These are phyloP conservation scores for Romanogobio albipinnatus DNA, from an alignment of 2,113 vertebrate genomes.

Conservation along the genomic window DNA sequence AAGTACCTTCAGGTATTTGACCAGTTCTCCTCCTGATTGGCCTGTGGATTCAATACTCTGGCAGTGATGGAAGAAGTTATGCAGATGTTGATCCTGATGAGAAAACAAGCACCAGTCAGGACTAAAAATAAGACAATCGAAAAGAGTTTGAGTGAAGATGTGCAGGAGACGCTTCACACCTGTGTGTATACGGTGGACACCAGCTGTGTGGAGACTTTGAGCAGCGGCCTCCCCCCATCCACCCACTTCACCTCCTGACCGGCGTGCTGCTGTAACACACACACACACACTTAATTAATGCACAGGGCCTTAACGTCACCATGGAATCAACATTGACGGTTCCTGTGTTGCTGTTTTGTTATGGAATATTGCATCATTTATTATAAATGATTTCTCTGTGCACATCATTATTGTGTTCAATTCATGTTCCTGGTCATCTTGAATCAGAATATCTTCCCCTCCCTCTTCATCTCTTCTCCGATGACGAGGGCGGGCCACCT, in stretches of 20 bases:
- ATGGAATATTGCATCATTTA: too few species aligned
- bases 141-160: not conserved
- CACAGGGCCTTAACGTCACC: not conserved
- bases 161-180: slow-evolving; percentile 69
- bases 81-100: slow-evolving; percentile 92
- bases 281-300: not conserved
- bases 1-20: slow-evolving; percentile 96
- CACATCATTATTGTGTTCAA: too few species aligned
- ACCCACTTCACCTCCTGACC: slow-evolving; percentile 97
- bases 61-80: slow-evolving; percentile 98
- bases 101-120: too few species aligned
- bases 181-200: slow-evolving; percentile 97
- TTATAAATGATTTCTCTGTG: too few species aligned
- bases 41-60: slow-evolving; percentile 82
- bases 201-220: slow-evolving; percentile 91
- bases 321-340: too few species aligned
- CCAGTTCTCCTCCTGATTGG: slow-evolving; percentile 86
- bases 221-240: slow-evolving; percentile 90
- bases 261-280: slow-evolving; percentile 80
- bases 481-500: too few species aligned
- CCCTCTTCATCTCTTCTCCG: too few species aligned
- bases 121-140: too few species aligned
- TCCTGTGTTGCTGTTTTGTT: too few species aligned
- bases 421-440: too few species aligned
- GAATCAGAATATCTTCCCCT: too few species aligned